Conservation (phyloP, 2,888 invertebrate species). For the Mythimna ferrago region DNA sequence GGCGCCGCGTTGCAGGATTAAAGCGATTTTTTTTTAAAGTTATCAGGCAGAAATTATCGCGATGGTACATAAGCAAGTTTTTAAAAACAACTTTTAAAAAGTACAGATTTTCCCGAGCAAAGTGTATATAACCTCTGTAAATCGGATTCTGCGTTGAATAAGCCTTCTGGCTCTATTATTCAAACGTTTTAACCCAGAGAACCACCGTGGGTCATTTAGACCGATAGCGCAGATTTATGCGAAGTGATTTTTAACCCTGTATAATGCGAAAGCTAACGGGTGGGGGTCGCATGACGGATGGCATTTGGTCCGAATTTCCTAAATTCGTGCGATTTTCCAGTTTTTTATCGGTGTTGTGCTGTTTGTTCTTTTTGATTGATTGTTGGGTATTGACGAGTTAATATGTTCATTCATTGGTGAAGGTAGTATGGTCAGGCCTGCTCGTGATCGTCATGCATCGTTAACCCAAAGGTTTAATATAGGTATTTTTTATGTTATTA, state of each 20-base stretch:
- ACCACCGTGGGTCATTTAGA: slow-evolving; percentile 82
- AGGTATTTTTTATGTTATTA: no score
- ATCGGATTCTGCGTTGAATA: background rate
- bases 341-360: slow-evolving; percentile 68
- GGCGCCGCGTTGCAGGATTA: no score
- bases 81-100: no score
- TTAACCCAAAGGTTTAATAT: background rate
- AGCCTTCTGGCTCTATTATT: slow-evolving; percentile 31
- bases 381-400: slow-evolving; percentile 34
- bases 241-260: slow-evolving; percentile 89
- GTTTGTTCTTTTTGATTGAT: slow-evolving; percentile 66
- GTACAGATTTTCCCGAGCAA: background rate
- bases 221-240: slow-evolving; percentile 88
- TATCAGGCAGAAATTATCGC: no score
- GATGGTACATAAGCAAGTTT: no score
- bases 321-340: slow-evolving; percentile 67
- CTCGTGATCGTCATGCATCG: background rate
- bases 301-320: slow-evolving; percentile 57
- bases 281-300: slow-evolving; percentile 69
- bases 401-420: background rate
- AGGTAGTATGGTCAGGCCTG: background rate
- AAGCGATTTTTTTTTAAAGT: no score
- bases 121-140: background rate
- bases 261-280: slow-evolving; percentile 76
- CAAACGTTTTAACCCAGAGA: slow-evolving; percentile 67